phyloP scores from a whole-genome alignment of 2,888 invertebrate genomes.

The Scaptodrosophila latifasciaeformis region DNA sequence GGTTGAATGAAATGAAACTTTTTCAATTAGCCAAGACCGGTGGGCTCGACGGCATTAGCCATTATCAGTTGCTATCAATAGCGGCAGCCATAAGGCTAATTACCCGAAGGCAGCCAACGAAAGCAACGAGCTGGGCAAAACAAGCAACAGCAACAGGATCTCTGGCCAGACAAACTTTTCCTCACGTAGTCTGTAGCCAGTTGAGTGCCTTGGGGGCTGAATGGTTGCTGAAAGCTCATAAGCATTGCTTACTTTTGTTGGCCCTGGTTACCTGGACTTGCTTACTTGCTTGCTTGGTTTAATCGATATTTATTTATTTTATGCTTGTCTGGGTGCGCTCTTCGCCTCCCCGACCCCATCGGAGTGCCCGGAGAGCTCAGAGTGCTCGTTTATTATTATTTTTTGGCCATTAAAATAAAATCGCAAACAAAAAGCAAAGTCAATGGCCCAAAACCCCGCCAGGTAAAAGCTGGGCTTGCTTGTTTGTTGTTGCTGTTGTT shows the following conservation, averaged over 20 bases:
- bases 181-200: conserved; percentile 53
- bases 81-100: conserved; percentile 23
- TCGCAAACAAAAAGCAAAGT: conserved; percentile 15
- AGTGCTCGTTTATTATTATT: background rate
- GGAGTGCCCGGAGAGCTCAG: too few species aligned
- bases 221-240: conserved; percentile 34
- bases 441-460: background rate
- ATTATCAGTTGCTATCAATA: conserved; percentile 18
- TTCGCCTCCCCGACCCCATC: background rate
- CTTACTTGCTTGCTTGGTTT: conserved; percentile 20
- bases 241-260: conserved; percentile 32
- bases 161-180: conserved; percentile 40
- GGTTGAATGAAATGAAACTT: conserved; percentile 41
- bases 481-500: too few species aligned
- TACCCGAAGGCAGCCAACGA: conserved; percentile 25
- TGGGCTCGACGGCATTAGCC: conserved; percentile 39
- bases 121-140: background rate
- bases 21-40: conserved; percentile 50
- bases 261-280: background rate
- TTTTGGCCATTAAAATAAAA: conserved; percentile 37
- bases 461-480: background rate
- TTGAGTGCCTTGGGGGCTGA: conserved; percentile 38
- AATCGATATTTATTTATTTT: conserved; percentile 59
- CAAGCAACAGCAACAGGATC: too few species aligned
- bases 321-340: conserved; percentile 1